Evolutionary conservation across 2,797 vertebrate genomes (phyloP), one percentile per base, ranked within the genome.

Genomic region (Triplophysa yarkandensis): DNA sequence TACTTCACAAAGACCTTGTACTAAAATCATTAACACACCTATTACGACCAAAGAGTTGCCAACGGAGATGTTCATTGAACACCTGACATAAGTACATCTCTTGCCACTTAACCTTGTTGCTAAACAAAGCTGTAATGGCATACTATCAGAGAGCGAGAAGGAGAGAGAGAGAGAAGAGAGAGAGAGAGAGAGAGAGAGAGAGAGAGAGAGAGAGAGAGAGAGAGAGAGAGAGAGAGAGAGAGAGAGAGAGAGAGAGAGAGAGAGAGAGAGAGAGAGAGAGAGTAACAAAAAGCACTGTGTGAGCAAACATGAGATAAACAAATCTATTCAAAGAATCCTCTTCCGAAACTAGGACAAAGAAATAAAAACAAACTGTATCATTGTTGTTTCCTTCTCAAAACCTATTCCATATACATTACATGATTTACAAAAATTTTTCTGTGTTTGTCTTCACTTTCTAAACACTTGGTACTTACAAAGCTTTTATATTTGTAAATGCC

Each of bases 21-120:
- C 75, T 46, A n/a, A 71, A 71, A 67, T 68, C 50, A 69, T 82
- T 80, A 75, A 71, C 68, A 64, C 74, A 48, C 28, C 46, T 44
- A 61, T 25, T 61, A 71, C 41, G 6, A 76, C 34, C 66, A 61
- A 74, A 68, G 65, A 58, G 52, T 39, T 74, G 54, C 34, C 36
- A 61, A 27, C 60, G 23, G 62, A 64, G 50, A 61, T 68, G 46
- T 68, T 72, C 57, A 68, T 63, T 28, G 57, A 25, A 55, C 71
- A 73, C 57, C 57, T 34, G 41, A 34, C 64, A 43, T 57, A 43
- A 68, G 54, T 34, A 68, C 55, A 32, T 46, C 62, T 36, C 13
- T 74, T 44, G 6, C 71, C 16, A 27, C 48, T 44, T 39, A 55
- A 72, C 39, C 60, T 41, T 48, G 19, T 13, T 32, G 25, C 60